phyloP scores from a whole-genome alignment of 2,113 vertebrate genomes.

The Tauraco erythrolophus region DNA sequence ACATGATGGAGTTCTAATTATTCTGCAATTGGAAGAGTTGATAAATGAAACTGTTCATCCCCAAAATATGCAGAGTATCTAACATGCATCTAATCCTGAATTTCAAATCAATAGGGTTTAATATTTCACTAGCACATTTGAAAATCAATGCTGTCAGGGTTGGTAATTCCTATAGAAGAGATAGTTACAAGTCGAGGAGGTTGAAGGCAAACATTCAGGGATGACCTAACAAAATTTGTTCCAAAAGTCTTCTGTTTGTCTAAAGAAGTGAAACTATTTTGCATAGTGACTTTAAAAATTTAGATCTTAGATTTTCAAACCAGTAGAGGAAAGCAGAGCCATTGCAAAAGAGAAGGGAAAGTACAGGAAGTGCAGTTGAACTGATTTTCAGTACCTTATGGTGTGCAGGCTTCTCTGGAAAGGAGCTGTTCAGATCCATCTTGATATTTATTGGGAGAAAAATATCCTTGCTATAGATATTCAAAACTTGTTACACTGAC shows the following conservation, averaged over 20 bases:
- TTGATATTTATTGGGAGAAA: accelerated
- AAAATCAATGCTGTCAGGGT: constrained; percentile 76
- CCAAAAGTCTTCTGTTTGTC: not conserved
- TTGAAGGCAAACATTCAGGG: constrained; percentile 41
- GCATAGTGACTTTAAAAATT: not conserved
- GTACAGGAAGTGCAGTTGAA: accelerated
- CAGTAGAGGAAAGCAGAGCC: not conserved
- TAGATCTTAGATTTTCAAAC: not conserved
- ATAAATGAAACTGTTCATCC: constrained; percentile 66
- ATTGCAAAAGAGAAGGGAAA: not conserved
- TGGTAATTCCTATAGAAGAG: constrained; percentile 31
- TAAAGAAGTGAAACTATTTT: not conserved
- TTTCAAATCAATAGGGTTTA: constrained; percentile 79
- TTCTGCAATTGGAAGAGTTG: constrained; percentile 56
- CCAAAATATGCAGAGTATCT: constrained; percentile 68
- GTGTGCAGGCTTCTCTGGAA: not conserved
- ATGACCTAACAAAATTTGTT: constrained; percentile 14
- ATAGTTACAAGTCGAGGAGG: constrained; percentile 33
- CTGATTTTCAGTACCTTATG: not conserved
- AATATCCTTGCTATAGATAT: not conserved
- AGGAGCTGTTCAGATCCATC: not conserved
- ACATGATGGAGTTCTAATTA: constrained; percentile 46
- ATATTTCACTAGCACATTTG: constrained; percentile 77
- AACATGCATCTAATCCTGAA: constrained; percentile 64
- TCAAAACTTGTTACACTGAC: not conserved